These are phyloP conservation scores for Helicoverpa armigera DNA, from an alignment of 1,140 invertebrate genomes.

Conservation along the genomic window DNA sequence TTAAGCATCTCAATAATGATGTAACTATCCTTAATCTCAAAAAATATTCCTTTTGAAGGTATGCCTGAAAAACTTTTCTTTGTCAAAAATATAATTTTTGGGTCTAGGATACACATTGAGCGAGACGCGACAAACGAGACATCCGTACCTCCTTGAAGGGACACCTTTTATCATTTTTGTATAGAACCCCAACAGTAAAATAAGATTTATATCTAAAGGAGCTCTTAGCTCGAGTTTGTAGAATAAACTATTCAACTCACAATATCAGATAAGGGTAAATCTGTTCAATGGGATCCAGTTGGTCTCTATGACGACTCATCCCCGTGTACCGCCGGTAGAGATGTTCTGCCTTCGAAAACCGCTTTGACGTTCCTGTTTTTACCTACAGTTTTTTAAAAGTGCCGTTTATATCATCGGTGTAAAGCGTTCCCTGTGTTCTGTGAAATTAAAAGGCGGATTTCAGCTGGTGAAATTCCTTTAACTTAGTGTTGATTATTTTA, in stretches of 20 bases:
- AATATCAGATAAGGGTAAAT: constrained; percentile 78
- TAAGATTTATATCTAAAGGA: constrained; percentile 70
- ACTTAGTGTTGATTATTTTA: background rate
- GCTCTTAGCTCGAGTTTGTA: constrained; percentile 68
- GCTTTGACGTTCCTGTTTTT: constrained; percentile 28
- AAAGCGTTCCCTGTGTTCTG: constrained; percentile 18
- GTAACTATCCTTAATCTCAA: background rate
- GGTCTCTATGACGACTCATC: constrained; percentile 79
- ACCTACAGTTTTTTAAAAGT: constrained; percentile 1
- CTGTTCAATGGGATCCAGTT: constrained; percentile 77
- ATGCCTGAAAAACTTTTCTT: background rate
- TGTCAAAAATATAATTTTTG: constrained; percentile 5
- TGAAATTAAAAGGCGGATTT: background rate
- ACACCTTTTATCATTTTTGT: constrained; percentile 50
- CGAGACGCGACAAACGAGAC: constrained; percentile 33
- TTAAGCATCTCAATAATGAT: background rate
- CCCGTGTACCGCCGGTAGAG: constrained; percentile 51
- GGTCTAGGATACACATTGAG: constrained; percentile 17
- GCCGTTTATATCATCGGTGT: constrained; percentile 10
- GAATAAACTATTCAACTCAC: constrained; percentile 80
- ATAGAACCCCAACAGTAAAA: constrained; percentile 57
- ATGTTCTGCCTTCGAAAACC: constrained; percentile 33
- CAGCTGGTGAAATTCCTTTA: background rate
- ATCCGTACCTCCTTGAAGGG: constrained; percentile 9
- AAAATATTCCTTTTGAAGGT: background rate